Base-by-base conservation (phyloP, 2,888 invertebrate genomes). In the Sicus ferrugineus region DNA sequence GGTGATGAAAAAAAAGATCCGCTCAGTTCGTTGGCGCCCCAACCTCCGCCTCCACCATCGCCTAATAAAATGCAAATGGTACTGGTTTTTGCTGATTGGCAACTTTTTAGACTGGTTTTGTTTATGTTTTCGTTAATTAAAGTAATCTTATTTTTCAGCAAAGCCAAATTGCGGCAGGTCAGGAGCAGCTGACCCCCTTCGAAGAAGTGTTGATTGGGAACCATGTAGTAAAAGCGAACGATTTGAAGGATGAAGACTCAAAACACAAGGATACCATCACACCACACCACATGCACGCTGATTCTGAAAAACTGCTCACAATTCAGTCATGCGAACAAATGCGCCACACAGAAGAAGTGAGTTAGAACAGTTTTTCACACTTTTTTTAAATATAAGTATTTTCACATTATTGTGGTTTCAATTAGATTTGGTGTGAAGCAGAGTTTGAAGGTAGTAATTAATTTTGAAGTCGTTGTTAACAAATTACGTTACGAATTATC, bases 111-210 rank as follows among this genome's bases (percentile, higher is more conserved):
- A 30, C 14, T 64, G 23, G 48, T 30, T 30, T 46, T 63, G 26
- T 63, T 48, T 48, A 34, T 28, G 16, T 26, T 63, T 63, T 30
- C 31, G 42, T 9, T 61, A 61, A 61, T 61, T 48, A 28, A 46
- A 46, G 48, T 63, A 63, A 48, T 63, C 48, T 7, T 30, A 30
- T 63, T 46, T 63, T 63, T n/a, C 7, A 42, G 42, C 42, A 48
- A 30, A n/a, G n/a, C 21, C 46, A 67, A 48, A 31, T 67, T 67
- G 28, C 7, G 67, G 67, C 46, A 67, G 67, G 67, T 67, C 67
- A 67, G 28, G 67, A 58, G 21, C 42, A 3, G 21, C 26, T 5
- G 5, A 30, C 16, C 19, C 28, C 19, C 30, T 67, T 59, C 31
- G 67, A 67, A 48, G 58, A 67, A 23, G 67, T 59, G 31, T 23